A percentile compares a stretch with the other conserved stretches of the same genome.
These are phyloP conservation scores for Loriculus beryllinus DNA, from an alignment of 2,797 vertebrate genomes.

Conservation along the genomic window DNA sequence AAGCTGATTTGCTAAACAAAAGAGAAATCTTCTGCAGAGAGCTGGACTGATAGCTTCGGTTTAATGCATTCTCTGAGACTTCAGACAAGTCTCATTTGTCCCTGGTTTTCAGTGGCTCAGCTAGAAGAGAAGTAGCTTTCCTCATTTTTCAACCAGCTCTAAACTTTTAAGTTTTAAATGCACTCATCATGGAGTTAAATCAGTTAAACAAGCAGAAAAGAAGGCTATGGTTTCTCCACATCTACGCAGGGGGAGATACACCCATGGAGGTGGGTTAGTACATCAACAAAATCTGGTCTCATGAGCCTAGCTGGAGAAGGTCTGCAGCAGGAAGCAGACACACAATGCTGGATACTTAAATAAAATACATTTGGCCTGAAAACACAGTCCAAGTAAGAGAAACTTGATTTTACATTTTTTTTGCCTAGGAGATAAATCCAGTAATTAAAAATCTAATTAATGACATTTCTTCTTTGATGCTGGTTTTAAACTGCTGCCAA, in stretches of 20 bases:
- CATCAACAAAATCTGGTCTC: not conserved
- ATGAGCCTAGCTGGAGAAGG: not conserved
- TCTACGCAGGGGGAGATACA: not conserved
- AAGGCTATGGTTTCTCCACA: not conserved
- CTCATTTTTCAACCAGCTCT: not conserved
- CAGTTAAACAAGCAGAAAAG: not conserved
- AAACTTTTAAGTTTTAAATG: not conserved
- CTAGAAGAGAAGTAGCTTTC: constrained; percentile 1
- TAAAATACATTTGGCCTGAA: not conserved
- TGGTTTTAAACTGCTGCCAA: not conserved
- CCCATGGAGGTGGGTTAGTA: not conserved
- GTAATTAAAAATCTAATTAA: not conserved
- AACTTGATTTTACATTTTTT: not conserved
- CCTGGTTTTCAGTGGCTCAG: not conserved
- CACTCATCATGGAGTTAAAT: not conserved
- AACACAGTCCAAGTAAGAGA: not conserved
- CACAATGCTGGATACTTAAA: not conserved
- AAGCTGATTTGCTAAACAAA: constrained; percentile 53
- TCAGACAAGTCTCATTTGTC: constrained; percentile 19
- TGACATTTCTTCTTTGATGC: not conserved
- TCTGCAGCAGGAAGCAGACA: not conserved
- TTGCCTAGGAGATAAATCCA: not conserved
- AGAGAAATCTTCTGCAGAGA: constrained; percentile 7
- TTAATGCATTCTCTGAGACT: not conserved
- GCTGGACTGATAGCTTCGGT: not conserved